Evolutionary conservation across 2,888 invertebrate genomes (phyloP).

Genomic region (Heliconius sara): DNA sequence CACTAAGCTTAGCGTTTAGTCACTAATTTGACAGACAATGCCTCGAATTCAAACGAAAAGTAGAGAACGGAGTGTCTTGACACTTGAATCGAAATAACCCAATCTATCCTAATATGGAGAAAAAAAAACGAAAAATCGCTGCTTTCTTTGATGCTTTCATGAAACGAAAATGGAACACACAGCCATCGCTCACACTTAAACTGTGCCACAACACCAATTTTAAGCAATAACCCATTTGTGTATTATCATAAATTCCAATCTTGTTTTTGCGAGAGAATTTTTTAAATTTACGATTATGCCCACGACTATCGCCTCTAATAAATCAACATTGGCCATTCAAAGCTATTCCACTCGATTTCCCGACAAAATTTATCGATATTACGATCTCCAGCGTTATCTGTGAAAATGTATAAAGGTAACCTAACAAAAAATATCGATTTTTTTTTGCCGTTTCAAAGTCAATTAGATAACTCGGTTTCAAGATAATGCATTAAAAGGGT

Average conservation of each 20-base stretch:
- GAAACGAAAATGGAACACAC: neutral
- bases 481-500: slow-evolving; percentile 47
- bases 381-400: slow-evolving; percentile 56
- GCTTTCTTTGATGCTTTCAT: neutral
- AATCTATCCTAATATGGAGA: too few relatives aligned
- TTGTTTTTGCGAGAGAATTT: slow-evolving; percentile 49
- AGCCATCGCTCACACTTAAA: neutral
- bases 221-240: slow-evolving; percentile 42
- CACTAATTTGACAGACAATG: too few relatives aligned
- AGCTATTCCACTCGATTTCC: slow-evolving; percentile 57
- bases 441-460: slow-evolving; percentile 42
- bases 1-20: too few relatives aligned
- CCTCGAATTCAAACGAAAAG: too few relatives aligned
- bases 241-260: slow-evolving; percentile 49
- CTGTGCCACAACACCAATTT: slow-evolving; percentile 20
- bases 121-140: too few relatives aligned
- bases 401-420: slow-evolving; percentile 53
- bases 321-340: slow-evolving; percentile 58
- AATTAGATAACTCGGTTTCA: slow-evolving; percentile 50
- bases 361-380: slow-evolving; percentile 55
- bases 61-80: too few relatives aligned
- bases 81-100: too few relatives aligned
- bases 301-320: slow-evolving; percentile 54
- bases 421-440: slow-evolving; percentile 41
- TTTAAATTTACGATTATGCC: slow-evolving; percentile 53